Evolutionary conservation across 1,140 invertebrate genomes (phyloP), one percentile per base, ranked within the genome.

Genomic region (Calycopis cecrops): DNA sequence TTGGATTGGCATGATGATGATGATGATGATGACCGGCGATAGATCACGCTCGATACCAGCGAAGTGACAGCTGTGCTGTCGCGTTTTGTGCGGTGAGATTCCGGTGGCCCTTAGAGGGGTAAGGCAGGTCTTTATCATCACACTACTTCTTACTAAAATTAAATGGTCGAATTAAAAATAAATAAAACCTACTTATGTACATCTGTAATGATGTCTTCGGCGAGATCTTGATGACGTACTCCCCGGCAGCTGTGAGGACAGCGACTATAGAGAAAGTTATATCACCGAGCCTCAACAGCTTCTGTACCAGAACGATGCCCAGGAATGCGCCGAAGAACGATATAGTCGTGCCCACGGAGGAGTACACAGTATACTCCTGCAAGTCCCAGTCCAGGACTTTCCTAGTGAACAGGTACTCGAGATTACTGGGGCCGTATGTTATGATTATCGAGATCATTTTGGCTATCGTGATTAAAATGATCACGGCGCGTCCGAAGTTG

Each of bases 371-470:
- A 57, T 89, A 93, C 33, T 92, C 79, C 37, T 88, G 67, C 48
- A 93, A 75, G 11, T 89, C 84, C 93, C 93, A 94, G 12, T 90
- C 87, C 21, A 94, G 88, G 66, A 91, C 90, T 47, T 91, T 88
- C 60, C 91, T 91, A 6, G 90, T 73, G 65, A 92, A 94, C 55
- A 93, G 65, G 72, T 90, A 94, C 56, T 88, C 88, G n/a, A 93
- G 79, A n/a, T 79, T 69, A n/a, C 74, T 52, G 33, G 88, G 70
- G 4, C 91, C 91, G 62, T 91, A 87, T 0, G 89, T 60, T 4
- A 89, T 69, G 48, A 93, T 88, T 18, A 92, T 77, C 11, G 78
- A 77, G 1, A 92, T 49, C 12, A 88, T 79, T 63, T 92, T 88
- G 7, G 84, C 79, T 10, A 87, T 33, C 35, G 91, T 89, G 21